These are phyloP conservation scores for Amblyjoppa proteus DNA, from an alignment of 2,888 invertebrate species.

Conservation along the genomic window DNA sequence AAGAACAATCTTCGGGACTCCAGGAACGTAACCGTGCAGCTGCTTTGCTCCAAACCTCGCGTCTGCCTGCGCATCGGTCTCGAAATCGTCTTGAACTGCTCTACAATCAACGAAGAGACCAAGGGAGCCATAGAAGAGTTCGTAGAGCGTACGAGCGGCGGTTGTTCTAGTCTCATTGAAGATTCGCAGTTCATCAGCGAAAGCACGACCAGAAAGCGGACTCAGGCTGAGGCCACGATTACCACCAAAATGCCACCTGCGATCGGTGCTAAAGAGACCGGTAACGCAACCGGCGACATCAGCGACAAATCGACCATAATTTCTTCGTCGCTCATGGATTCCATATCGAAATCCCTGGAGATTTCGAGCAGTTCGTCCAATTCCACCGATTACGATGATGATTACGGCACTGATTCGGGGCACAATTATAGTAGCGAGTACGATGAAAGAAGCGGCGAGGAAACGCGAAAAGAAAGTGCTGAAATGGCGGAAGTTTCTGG, in stretches of 20 bases:
- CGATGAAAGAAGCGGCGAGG: too few relatives aligned
- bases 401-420: too few relatives aligned
- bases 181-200: background rate
- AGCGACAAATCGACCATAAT: background rate
- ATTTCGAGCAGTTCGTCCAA: too few relatives aligned
- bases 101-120: constrained; percentile 37
- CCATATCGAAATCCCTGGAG: too few relatives aligned
- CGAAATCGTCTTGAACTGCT: constrained; percentile 62
- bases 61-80: constrained; percentile 70
- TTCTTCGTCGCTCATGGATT: too few relatives aligned
- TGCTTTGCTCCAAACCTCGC: constrained; percentile 71
- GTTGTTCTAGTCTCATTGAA: background rate
- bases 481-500: too few relatives aligned
- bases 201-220: background rate
- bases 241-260: background rate
- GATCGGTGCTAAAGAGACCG: background rate
- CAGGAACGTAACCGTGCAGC: constrained; percentile 66
- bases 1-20: constrained; percentile 56
- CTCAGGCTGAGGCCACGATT: background rate
- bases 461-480: too few relatives aligned
- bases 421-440: too few relatives aligned
- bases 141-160: constrained; percentile 23
- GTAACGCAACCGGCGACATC: background rate
- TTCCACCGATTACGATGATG: too few relatives aligned
- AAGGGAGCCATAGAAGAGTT: constrained; percentile 53